A percentile compares a stretch with the other conserved stretches of the same genome.
phyloP scores from a whole-genome alignment of 2,888 invertebrate genomes.

The Holacanthella duospinosa region DNA sequence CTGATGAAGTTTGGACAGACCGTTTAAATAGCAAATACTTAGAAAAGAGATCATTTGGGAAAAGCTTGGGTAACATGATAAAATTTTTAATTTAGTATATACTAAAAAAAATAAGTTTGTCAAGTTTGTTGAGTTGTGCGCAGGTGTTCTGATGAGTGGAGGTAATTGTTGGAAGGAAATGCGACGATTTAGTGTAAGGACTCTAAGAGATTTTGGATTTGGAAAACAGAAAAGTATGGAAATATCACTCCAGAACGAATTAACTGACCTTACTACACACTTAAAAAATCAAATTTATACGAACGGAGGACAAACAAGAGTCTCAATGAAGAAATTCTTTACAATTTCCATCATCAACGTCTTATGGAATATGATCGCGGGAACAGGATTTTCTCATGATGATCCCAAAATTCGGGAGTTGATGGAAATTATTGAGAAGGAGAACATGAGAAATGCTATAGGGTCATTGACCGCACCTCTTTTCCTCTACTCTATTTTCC shows the following conservation, averaged over 20 bases:
- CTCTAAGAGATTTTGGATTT: conserved; percentile 36
- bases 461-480: conserved; percentile 13
- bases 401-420: conserved; percentile 23
- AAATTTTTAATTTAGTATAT: not conserved
- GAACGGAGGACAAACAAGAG: not conserved
- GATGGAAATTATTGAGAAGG: conserved; percentile 17
- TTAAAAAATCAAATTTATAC: not conserved
- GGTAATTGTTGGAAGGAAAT: no score
- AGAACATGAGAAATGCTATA: conserved; percentile 16
- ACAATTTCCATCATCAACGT: conserved; percentile 31
- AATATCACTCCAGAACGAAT: conserved; percentile 27
- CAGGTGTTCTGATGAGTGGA: no score
- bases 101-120: conserved; percentile 27
- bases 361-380: conserved; percentile 34
- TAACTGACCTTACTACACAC: conserved; percentile 20
- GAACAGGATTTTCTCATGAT: conserved; percentile 26
- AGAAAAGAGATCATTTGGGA: conserved; percentile 33
- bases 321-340: conserved; percentile 26
- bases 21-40: no score
- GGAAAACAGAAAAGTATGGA: conserved; percentile 32
- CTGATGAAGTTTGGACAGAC: conserved; percentile 19
- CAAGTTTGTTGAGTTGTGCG: no score
- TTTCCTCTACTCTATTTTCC: no score
- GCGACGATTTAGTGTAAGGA: conserved; percentile 34
- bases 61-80: conserved; percentile 20